Evolutionary conservation across 53 echinoderm and acorn worm species (phyloP).

Genomic region (Temnopleurus reevesii): DNA sequence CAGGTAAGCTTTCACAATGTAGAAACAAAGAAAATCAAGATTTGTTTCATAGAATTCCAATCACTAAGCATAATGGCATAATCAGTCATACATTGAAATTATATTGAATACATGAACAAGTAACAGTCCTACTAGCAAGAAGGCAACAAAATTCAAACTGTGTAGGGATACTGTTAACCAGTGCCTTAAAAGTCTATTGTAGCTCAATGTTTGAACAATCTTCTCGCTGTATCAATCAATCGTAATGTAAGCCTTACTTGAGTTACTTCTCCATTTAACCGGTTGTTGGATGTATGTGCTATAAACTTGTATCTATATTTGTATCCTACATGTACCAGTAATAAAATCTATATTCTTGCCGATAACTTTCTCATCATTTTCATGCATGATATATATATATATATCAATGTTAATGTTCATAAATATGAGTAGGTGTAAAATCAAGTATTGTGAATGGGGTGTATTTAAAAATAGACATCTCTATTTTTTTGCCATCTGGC

Average conservation of each 20-base stretch:
- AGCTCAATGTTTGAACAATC: not conserved
- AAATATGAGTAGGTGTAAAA: too few species aligned
- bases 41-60: too few species aligned
- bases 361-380: not conserved
- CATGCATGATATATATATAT: not conserved
- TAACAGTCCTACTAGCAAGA: too few species aligned
- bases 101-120: too few species aligned
- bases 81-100: too few species aligned
- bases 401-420: too few species aligned
- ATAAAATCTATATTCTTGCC: not conserved
- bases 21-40: too few species aligned
- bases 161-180: not conserved
- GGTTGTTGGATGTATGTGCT: not conserved
- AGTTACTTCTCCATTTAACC: not conserved
- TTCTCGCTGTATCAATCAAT: not conserved
- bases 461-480: not conserved
- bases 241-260: not conserved
- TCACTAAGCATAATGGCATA: too few species aligned
- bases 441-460: too few species aligned
- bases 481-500: not conserved
- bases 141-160: too few species aligned
- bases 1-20: too few species aligned
- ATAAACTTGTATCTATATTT: not conserved
- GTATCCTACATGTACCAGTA: conserved; percentile 9
- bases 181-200: too few species aligned